A percentile compares a stretch with the other conserved stretches of the same genome.
Conservation (phyloP, 1,140 invertebrate species). For the Anoplophora glabripennis region DNA sequence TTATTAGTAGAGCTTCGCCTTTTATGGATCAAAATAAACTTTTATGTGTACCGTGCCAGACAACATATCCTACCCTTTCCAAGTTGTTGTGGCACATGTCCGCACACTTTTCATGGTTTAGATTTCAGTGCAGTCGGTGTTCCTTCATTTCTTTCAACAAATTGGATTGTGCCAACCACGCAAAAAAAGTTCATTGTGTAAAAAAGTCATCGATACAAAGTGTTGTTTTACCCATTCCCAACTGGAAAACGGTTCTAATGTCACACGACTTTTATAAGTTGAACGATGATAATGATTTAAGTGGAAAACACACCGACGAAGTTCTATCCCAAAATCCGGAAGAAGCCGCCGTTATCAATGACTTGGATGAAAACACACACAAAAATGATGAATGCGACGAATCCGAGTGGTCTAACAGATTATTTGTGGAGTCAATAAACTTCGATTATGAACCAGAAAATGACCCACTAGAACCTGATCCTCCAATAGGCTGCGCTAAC, state of each 20-base stretch:
- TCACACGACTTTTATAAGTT: slow-evolving; percentile 32
- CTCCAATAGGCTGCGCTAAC: slow-evolving; percentile 1
- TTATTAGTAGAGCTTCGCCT: slow-evolving; percentile 7
- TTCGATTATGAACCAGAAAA: not conserved
- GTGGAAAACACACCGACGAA: slow-evolving; percentile 18
- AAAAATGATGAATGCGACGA: not conserved
- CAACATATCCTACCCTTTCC: slow-evolving; percentile 41
- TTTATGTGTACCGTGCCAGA: slow-evolving; percentile 47
- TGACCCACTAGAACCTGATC: not conserved
- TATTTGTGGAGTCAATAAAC: not conserved
- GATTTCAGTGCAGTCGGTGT: slow-evolving; percentile 50
- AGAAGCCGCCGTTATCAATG: not conserved
- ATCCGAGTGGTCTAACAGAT: not conserved
- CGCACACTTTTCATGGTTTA: slow-evolving; percentile 50
- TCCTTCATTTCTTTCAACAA: slow-evolving; percentile 48
- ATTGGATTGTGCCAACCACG: slow-evolving; percentile 47
- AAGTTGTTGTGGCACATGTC: slow-evolving; percentile 50
- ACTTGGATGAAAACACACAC: not conserved
- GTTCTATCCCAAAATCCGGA: not conserved
- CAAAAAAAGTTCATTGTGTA: slow-evolving; percentile 44
- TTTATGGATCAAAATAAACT: slow-evolving; percentile 36
- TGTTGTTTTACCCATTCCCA: slow-evolving; percentile 43
- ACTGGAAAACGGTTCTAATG: slow-evolving; percentile 35
- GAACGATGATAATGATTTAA: slow-evolving; percentile 3
- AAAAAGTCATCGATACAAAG: slow-evolving; percentile 39